Evolutionary conservation across 64 coral and sea anemone species (phyloP).

Genomic region (Platygyra sinensis): DNA sequence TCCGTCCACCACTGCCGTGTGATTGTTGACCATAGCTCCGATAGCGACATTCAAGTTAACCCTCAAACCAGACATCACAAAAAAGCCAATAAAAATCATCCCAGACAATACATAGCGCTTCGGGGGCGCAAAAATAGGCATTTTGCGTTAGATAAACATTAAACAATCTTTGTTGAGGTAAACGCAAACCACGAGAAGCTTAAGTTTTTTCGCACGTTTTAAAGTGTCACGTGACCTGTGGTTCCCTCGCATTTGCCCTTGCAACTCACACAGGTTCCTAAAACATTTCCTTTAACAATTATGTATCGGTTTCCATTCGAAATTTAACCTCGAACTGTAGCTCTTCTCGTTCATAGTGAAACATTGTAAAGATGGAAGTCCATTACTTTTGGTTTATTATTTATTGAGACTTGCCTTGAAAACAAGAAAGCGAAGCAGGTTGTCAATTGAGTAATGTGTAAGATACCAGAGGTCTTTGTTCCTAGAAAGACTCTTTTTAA

Average conservation of each 20-base stretch:
- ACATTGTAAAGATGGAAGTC: not conserved
- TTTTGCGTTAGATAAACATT: slow-evolving; percentile 13
- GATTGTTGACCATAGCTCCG: slow-evolving; percentile 91
- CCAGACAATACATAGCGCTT: slow-evolving; percentile 82
- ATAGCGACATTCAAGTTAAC: slow-evolving; percentile 94
- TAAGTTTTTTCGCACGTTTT: not conserved
- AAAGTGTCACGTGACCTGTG: too few relatives aligned
- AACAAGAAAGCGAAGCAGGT: not conserved
- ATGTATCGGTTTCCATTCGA: not conserved
- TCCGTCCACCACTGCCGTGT: slow-evolving; percentile 76
- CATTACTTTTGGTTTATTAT: not conserved
- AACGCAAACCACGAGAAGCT: not conserved
- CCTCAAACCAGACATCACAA: slow-evolving; percentile 84
- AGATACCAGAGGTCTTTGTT: not conserved
- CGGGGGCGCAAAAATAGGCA: slow-evolving; percentile 22
- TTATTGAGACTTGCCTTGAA: not conserved
- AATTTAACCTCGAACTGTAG: not conserved
- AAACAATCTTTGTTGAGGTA: not conserved
- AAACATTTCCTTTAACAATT: not conserved
- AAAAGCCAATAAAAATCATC: slow-evolving; percentile 87
- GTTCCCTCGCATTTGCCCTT: too few relatives aligned
- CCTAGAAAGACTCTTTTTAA: too few relatives aligned
- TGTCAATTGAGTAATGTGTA: not conserved
- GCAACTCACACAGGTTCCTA: not conserved
- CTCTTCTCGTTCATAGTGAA: not conserved